Evolutionary conservation across 2,888 invertebrate species (phyloP).

Genomic region (Campoplex nolae): DNA sequence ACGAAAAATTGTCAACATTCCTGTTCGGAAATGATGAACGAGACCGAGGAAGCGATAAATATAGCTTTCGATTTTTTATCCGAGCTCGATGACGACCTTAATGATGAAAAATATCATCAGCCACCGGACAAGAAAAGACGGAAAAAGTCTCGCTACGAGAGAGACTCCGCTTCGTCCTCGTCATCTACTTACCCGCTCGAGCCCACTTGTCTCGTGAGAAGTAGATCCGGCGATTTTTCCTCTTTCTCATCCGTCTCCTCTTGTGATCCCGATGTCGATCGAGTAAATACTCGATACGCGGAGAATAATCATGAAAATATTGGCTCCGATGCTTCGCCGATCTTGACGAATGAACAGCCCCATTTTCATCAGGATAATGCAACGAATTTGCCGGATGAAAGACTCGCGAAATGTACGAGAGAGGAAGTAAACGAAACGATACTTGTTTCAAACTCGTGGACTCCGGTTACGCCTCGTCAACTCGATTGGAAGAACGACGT

Average conservation of each 20-base stretch:
- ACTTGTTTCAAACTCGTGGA: too few relatives aligned
- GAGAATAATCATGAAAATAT: slow-evolving; percentile 57
- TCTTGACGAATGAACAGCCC: background rate
- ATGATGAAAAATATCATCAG: slow-evolving; percentile 46
- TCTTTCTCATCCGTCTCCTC: background rate
- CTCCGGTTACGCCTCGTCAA: slow-evolving; percentile 5
- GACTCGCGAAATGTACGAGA: too few relatives aligned
- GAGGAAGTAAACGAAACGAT: too few relatives aligned
- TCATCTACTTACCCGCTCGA: slow-evolving; percentile 70
- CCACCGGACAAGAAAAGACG: slow-evolving; percentile 54
- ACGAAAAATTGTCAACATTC: background rate
- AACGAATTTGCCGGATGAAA: too few relatives aligned
- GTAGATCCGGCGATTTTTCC: background rate
- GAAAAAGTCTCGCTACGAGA: slow-evolving; percentile 49
- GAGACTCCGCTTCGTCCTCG: background rate
- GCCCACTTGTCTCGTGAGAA: slow-evolving; percentile 68
- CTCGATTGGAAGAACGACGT: slow-evolving; percentile 21
- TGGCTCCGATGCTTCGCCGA: slow-evolving; percentile 59
- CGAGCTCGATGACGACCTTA: slow-evolving; percentile 77
- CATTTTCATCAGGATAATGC: background rate
- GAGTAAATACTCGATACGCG: too few relatives aligned
- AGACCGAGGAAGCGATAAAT: slow-evolving; percentile 77
- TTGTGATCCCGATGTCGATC: too few relatives aligned
- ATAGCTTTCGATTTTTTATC: slow-evolving; percentile 81
- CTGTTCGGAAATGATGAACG: background rate